Evolutionary conservation across 2,888 invertebrate genomes (phyloP).

Genomic region (Malthinus seriepunctatus): DNA sequence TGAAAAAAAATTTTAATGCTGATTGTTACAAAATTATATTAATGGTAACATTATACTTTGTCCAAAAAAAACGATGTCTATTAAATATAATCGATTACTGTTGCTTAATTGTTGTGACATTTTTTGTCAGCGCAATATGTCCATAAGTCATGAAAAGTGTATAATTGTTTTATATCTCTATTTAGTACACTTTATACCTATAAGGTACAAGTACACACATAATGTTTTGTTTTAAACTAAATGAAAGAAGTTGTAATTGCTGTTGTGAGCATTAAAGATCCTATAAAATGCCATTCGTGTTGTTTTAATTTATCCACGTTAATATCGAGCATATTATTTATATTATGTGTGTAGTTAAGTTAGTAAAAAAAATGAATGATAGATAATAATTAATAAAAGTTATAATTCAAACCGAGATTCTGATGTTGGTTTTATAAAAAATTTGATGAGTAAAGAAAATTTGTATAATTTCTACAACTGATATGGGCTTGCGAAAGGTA

Average conservation of each 20-base stretch:
- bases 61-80: slow-evolving; percentile 10
- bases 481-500: too few relatives aligned
- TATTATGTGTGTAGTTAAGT: too few relatives aligned
- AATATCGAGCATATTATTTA: neutral
- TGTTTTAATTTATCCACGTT: neutral
- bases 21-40: slow-evolving; percentile 8
- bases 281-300: neutral
- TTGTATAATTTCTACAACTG: too few relatives aligned
- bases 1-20: slow-evolving; percentile 18
- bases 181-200: neutral
- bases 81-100: slow-evolving; percentile 2
- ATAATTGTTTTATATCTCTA: slow-evolving; percentile 18
- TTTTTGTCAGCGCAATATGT: slow-evolving; percentile 15
- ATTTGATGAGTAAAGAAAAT: too few relatives aligned
- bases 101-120: slow-evolving; percentile 27
- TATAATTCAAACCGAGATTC: too few relatives aligned
- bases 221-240: slow-evolving; percentile 31
- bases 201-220: neutral
- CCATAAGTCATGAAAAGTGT: slow-evolving; percentile 14
- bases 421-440: too few relatives aligned
- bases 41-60: slow-evolving; percentile 21
- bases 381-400: too few relatives aligned
- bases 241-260: slow-evolving; percentile 49
- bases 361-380: too few relatives aligned
- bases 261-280: slow-evolving; percentile 54